A percentile compares a stretch with the other conserved stretches of the same genome.
These are phyloP conservation scores for Kobus ellipsiprymnus DNA, from an alignment of 2,113 vertebrate species.

Conservation along the genomic window DNA sequence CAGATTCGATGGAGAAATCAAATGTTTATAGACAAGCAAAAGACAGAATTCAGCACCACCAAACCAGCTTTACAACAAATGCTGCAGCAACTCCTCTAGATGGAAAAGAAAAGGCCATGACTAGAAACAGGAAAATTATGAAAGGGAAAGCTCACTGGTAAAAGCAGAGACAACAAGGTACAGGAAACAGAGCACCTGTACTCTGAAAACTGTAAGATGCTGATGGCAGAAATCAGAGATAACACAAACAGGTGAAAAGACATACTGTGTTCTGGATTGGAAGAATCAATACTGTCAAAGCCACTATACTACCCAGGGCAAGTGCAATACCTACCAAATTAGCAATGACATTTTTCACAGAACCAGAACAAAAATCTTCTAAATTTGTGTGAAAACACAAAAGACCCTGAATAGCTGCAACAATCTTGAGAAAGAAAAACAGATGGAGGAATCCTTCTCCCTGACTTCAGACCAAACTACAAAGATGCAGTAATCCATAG, in stretches of 20 bases:
- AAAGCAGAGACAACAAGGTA: neutral
- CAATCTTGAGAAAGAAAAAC: neutral
- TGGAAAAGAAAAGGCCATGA: neutral
- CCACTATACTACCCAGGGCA: neutral
- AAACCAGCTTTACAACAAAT: neutral
- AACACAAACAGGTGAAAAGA: neutral
- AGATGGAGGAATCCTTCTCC: neutral
- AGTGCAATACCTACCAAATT: neutral
- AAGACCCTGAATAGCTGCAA: neutral
- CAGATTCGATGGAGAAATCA: neutral
- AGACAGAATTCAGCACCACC: neutral
- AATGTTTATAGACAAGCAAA: neutral
- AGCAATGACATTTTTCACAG: neutral
- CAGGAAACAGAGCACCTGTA: neutral
- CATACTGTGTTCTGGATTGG: neutral
- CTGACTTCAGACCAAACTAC: neutral
- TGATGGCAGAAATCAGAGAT: neutral
- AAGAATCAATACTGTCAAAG: neutral
- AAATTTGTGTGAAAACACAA: neutral
- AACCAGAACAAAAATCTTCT: neutral
- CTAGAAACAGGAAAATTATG: neutral
- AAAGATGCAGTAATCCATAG: neutral
- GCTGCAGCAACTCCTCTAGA: neutral
- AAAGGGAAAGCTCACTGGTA: neutral
- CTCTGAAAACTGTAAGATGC: neutral